phyloP scores from a whole-genome alignment of 2,888 invertebrate genomes.

The Eudemis profundana region DNA sequence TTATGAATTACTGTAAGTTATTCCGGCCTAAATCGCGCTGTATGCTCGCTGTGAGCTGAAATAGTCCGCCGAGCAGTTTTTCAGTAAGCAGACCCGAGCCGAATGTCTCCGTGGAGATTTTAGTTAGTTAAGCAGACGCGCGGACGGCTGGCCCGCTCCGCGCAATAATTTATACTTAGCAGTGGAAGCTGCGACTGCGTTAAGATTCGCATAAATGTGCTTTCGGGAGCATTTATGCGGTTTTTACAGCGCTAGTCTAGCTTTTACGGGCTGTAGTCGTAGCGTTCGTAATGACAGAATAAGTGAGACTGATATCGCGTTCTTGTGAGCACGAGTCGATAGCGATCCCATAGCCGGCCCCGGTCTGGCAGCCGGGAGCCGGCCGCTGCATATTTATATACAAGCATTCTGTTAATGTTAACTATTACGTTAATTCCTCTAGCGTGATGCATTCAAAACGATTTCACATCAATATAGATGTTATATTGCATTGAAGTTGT shows the following conservation, averaged over 20 bases:
- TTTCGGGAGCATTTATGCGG: conserved; percentile 60
- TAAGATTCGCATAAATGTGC: conserved; percentile 58
- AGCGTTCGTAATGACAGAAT: conserved; percentile 81
- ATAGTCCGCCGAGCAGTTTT: conserved; percentile 55
- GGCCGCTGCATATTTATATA: conserved; percentile 45
- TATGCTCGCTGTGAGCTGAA: conserved; percentile 61
- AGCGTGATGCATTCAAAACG: conserved; percentile 73
- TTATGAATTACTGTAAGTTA: conserved; percentile 67
- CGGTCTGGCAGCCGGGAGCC: conserved; percentile 21
- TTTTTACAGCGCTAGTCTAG: conserved; percentile 60
- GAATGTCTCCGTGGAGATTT: conserved; percentile 67
- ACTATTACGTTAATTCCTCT: conserved; percentile 77
- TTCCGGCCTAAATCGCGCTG: conserved; percentile 63
- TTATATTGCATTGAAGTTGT: conserved; percentile 83
- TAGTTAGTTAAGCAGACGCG: conserved; percentile 60
- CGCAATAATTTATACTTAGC: conserved; percentile 67
- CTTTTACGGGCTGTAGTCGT: conserved; percentile 73
- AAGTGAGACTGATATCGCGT: conserved; percentile 84
- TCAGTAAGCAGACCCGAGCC: conserved; percentile 61
- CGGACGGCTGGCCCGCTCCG: conserved; percentile 73
- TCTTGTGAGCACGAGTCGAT: conserved; percentile 70
- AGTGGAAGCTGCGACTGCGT: conserved; percentile 54
- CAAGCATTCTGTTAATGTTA: conserved; percentile 69
- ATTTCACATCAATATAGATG: conserved; percentile 81
- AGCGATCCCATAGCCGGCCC: conserved; percentile 53